Conservation (phyloP, 2,888 invertebrate species). For the Sphecodes monilicornis region DNA sequence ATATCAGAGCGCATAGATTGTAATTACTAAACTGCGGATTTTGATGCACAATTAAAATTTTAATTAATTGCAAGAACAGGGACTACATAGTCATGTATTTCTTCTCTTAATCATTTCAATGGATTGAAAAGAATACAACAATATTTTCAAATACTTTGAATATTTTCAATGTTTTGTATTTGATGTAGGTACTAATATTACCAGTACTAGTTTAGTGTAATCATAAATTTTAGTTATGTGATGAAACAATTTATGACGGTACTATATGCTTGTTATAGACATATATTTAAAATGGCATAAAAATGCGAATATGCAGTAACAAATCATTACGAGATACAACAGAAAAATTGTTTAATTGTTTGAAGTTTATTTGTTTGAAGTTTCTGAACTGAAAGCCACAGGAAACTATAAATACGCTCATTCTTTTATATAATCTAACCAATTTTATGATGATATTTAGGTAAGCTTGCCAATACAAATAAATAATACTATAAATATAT, state of each 20-base stretch:
- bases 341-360: background rate
- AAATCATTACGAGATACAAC: background rate
- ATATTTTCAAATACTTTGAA: background rate
- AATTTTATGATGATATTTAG: background rate
- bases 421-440: background rate
- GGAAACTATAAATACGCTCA: background rate
- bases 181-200: background rate
- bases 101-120: background rate
- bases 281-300: background rate
- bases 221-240: background rate
- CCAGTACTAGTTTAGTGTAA: background rate
- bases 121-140: background rate
- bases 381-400: background rate
- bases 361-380: background rate
- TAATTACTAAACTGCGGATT: background rate
- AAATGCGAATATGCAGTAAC: background rate
- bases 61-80: too few species aligned
- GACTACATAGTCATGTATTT: background rate
- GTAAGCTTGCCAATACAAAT: background rate
- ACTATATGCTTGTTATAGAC: background rate
- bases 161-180: background rate
- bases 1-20: background rate
- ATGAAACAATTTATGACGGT: background rate
- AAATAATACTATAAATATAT: background rate
- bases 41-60: background rate